These are phyloP conservation scores for Meiosimyza platycephala DNA, from an alignment of 2,888 invertebrate genomes.

Conservation along the genomic window DNA sequence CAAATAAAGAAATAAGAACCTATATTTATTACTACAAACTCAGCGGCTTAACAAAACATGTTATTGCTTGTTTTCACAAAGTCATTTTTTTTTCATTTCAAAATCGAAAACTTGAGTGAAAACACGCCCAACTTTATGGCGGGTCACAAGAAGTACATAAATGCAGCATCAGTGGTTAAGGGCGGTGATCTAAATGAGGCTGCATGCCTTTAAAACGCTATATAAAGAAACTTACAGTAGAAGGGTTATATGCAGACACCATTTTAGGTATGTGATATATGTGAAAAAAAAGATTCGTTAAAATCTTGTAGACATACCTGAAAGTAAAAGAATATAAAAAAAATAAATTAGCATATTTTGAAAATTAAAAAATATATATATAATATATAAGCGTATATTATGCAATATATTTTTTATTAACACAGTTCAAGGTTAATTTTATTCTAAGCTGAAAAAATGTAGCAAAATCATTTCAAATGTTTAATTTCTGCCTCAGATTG, in stretches of 20 bases:
- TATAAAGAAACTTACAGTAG: neutral
- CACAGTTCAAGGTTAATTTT: no score
- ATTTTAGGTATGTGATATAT: no score
- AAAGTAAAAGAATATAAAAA: neutral
- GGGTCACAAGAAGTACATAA: neutral
- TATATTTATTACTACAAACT: no score
- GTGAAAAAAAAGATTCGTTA: no score
- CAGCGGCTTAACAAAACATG: neutral
- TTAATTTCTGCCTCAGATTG: neutral
- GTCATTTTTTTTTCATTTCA: neutral
- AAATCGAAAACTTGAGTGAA: conserved; percentile 1
- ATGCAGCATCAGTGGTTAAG: conserved; percentile 28
- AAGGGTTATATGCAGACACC: neutral
- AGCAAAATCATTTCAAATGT: neutral
- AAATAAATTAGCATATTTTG: neutral
- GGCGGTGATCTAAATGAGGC: neutral
- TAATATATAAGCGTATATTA: neutral
- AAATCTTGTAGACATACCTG: conserved; percentile 7
- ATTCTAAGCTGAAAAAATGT: neutral
- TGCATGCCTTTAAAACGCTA: neutral
- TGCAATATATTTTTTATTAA: no score
- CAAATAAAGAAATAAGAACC: no score
- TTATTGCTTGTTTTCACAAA: conserved; percentile 29
- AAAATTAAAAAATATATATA: neutral
- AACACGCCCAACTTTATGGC: conserved; percentile 26